These are phyloP conservation scores for Nysson spinosus DNA, from an alignment of 2,888 invertebrate genomes.

Conservation along the genomic window DNA sequence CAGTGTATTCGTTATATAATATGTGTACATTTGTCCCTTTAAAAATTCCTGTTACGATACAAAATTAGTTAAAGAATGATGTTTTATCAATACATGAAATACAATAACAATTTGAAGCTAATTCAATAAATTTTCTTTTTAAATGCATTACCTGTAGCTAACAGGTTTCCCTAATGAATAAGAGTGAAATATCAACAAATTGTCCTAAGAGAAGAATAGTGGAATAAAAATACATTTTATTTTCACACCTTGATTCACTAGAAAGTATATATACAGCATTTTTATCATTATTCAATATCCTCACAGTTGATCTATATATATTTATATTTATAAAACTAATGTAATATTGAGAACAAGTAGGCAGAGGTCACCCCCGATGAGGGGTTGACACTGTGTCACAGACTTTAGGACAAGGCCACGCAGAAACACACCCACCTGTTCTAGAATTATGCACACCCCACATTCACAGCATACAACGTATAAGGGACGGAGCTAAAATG, in stretches of 20 bases:
- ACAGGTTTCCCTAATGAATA: no score
- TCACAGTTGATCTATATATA: slow-evolving; percentile 61
- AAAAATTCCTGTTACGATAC: no score
- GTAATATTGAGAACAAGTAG: slow-evolving; percentile 72
- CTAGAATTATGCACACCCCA: slow-evolving; percentile 49
- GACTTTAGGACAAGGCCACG: slow-evolving; percentile 73
- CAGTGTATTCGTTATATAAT: slow-evolving; percentile 14
- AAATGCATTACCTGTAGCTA: no score
- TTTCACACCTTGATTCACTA: slow-evolving; percentile 76
- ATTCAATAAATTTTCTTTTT: no score
- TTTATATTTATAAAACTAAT: slow-evolving; percentile 71
- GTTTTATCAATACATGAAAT: no score
- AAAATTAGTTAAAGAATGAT: no score
- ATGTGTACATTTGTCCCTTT: slow-evolving; percentile 2
- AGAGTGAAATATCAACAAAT: slow-evolving; percentile 15
- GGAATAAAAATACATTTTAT: slow-evolving; percentile 78
- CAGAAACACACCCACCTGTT: slow-evolving; percentile 66
- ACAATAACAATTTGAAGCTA: no score
- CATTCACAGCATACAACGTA: slow-evolving; percentile 58
- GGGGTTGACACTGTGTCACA: slow-evolving; percentile 66
- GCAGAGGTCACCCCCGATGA: slow-evolving; percentile 66
- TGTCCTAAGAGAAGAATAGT: slow-evolving; percentile 45
- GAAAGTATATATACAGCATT: slow-evolving; percentile 77
- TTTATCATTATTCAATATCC: slow-evolving; percentile 70
- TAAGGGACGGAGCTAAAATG: slow-evolving; percentile 75